Percentiles rank a stretch among this genome's conserved stretches.
Evolutionary conservation across 2,113 vertebrate species (phyloP).

Genomic region (Brevimyrus niger): DNA sequence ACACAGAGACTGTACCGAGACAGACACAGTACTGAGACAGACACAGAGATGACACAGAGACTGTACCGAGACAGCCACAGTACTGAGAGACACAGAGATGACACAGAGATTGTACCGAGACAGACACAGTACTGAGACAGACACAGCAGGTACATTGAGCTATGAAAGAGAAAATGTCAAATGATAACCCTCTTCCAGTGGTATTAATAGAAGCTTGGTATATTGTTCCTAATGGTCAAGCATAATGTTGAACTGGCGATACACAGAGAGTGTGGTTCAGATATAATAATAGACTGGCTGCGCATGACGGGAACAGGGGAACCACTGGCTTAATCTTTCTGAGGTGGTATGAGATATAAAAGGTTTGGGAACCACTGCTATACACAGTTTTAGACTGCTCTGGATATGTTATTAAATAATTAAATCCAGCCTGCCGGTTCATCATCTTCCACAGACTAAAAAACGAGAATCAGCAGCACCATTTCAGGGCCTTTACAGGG

Average conservation of each 20-base stretch:
- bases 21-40: background rate
- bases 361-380: background rate
- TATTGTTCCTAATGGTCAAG: background rate
- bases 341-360: background rate
- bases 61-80: background rate
- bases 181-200: background rate
- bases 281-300: background rate
- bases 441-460: background rate
- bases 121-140: background rate
- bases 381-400: background rate
- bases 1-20: background rate
- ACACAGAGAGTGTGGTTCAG: background rate
- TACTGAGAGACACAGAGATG: background rate
- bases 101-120: background rate
- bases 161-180: background rate
- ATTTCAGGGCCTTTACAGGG: background rate
- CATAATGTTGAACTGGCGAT: background rate
- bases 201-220: background rate
- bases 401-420: background rate
- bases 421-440: background rate
- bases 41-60: background rate
- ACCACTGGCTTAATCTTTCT: background rate
- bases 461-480: background rate
- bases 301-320: background rate
- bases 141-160: background rate